Percentiles rank a stretch among this genome's conserved stretches.
phyloP scores from a whole-genome alignment of 2,888 invertebrate genomes.

The Scaptomyza reducta region DNA sequence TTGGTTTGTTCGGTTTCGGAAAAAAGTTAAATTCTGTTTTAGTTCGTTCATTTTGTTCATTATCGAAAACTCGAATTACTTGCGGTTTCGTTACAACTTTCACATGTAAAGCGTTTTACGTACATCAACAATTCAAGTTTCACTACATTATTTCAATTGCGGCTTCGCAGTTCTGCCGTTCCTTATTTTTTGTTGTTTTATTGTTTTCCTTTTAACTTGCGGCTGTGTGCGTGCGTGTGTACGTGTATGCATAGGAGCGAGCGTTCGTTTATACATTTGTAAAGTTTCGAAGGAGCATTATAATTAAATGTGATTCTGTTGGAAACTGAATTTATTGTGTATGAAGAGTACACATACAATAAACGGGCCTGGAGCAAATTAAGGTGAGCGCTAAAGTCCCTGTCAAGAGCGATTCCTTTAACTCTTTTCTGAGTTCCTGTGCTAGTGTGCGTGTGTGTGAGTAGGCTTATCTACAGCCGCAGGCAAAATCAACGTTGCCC shows the following conservation, averaged over 20 bases:
- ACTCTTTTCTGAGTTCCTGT: slow-evolving; percentile 32
- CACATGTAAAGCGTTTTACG: slow-evolving; percentile 11
- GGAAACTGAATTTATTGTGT: slow-evolving; percentile 19
- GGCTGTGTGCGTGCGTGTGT: slow-evolving; percentile 31
- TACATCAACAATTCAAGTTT: slow-evolving; percentile 17
- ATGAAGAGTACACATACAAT: slow-evolving; percentile 6
- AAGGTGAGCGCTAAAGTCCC: slow-evolving; percentile 38
- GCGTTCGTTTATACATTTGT: slow-evolving; percentile 23
- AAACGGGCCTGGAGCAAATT: slow-evolving; percentile 7
- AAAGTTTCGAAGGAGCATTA: slow-evolving; percentile 28
- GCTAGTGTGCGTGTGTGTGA: slow-evolving; percentile 28
- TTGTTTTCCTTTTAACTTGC: slow-evolving; percentile 47
- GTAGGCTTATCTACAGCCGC: slow-evolving; percentile 49
- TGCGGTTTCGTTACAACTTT: slow-evolving; percentile 26
- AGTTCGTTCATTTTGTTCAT: slow-evolving; percentile 58
- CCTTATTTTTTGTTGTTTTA: slow-evolving; percentile 23
- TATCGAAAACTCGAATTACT: slow-evolving; percentile 32
- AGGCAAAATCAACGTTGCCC: slow-evolving; percentile 39
- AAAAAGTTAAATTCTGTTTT: slow-evolving; percentile 54
- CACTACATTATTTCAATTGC: slow-evolving; percentile 29
- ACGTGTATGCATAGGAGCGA: slow-evolving; percentile 12
- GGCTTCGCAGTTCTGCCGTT: slow-evolving; percentile 27
- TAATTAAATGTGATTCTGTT: slow-evolving; percentile 28
- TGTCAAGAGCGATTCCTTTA: slow-evolving; percentile 36
- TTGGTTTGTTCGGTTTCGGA: slow-evolving; percentile 55